Evolutionary conservation across 1,140 invertebrate species (phyloP).

Genomic region (Calliphora vicina): DNA sequence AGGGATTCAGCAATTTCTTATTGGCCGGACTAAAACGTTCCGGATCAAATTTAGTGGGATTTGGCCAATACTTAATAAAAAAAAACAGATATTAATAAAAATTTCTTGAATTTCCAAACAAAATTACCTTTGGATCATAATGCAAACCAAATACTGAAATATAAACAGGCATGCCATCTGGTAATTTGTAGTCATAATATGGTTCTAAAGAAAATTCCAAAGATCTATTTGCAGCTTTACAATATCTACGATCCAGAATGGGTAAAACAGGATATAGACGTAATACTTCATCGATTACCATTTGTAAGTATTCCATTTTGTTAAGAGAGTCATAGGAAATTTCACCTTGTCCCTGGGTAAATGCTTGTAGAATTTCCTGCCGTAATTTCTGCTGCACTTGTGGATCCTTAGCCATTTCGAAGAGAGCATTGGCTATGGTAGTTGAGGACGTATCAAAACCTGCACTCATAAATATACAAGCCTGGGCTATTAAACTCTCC

Average conservation of each 20-base stretch:
- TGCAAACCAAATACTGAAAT: slow-evolving; percentile 53
- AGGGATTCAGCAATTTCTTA: slow-evolving; percentile 61
- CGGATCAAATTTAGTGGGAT: slow-evolving; percentile 73
- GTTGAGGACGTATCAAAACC: slow-evolving; percentile 81
- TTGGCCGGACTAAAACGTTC: slow-evolving; percentile 68
- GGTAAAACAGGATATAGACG: slow-evolving; percentile 54
- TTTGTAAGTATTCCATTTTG: slow-evolving; percentile 70
- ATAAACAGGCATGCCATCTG: slow-evolving; percentile 52
- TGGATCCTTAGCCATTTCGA: slow-evolving; percentile 73
- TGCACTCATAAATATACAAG: slow-evolving; percentile 75
- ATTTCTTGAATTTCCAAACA: slow-evolving; percentile 49
- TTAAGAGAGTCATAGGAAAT: slow-evolving; percentile 71
- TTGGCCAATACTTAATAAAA: slow-evolving; percentile 69
- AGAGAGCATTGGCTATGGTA: slow-evolving; percentile 71
- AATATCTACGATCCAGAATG: slow-evolving; percentile 51
- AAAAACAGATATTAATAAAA: slow-evolving; percentile 63
- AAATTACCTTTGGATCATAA: slow-evolving; percentile 51
- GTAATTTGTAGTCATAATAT: slow-evolving; percentile 44
- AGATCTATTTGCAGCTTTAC: slow-evolving; percentile 38
- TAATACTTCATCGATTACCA: slow-evolving; percentile 65
- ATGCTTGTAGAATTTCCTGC: slow-evolving; percentile 69
- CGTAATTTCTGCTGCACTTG: slow-evolving; percentile 72
- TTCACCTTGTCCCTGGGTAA: slow-evolving; percentile 63
- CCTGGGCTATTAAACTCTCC: slow-evolving; percentile 71
- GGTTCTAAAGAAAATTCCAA: slow-evolving; percentile 50